Evolutionary conservation across 2,113 vertebrate species (phyloP).

Genomic region (Blennius ocellaris): DNA sequence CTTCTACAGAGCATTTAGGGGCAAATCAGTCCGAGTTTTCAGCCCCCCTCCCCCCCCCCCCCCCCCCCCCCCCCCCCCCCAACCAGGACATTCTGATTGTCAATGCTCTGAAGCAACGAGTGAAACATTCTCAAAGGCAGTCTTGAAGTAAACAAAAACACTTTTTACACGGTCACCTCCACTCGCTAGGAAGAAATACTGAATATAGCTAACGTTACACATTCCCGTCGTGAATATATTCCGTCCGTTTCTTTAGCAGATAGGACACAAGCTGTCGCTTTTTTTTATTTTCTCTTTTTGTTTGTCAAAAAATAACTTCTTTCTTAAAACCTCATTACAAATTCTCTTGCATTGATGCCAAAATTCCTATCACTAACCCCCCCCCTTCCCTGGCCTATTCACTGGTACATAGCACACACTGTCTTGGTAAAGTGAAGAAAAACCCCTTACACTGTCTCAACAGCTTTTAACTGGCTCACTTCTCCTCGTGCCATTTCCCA

Average conservation of each 20-base stretch:
- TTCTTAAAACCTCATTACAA: conserved; percentile 81
- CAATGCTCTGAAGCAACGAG: conserved; percentile 75
- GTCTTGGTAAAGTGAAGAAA: conserved; percentile 67
- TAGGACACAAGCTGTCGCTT: conserved; percentile 35
- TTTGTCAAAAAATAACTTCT: conserved; percentile 69
- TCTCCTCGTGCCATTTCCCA: conserved; percentile 62
- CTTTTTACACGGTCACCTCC: conserved; percentile 42
- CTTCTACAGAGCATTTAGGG: conserved; percentile 75
- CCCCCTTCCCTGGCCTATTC: conserved; percentile 56
- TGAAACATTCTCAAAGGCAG: conserved; percentile 78
- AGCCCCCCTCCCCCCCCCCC: conserved; percentile 39
- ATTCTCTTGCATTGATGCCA: conserved; percentile 79
- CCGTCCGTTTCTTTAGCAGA: conserved; percentile 55
- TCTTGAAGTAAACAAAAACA: conserved; percentile 76
- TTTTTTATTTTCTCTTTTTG: conserved; percentile 17
- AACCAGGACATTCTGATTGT: conserved; percentile 80
- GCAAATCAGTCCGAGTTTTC: conserved; percentile 53
- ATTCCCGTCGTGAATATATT: conserved; percentile 71
- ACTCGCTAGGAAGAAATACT: conserved; percentile 72
- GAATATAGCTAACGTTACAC: conserved; percentile 73
- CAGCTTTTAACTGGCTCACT: conserved; percentile 69
- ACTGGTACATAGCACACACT: conserved; percentile 72
- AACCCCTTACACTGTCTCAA: conserved; percentile 54
- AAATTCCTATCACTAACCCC: conserved; percentile 75
- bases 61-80: conserved; percentile 26